Percentiles rank a stretch among this genome's conserved stretches.
These are phyloP conservation scores for Threskiornis aethiopicus DNA, from an alignment of 2,797 vertebrate genomes.

Conservation along the genomic window DNA sequence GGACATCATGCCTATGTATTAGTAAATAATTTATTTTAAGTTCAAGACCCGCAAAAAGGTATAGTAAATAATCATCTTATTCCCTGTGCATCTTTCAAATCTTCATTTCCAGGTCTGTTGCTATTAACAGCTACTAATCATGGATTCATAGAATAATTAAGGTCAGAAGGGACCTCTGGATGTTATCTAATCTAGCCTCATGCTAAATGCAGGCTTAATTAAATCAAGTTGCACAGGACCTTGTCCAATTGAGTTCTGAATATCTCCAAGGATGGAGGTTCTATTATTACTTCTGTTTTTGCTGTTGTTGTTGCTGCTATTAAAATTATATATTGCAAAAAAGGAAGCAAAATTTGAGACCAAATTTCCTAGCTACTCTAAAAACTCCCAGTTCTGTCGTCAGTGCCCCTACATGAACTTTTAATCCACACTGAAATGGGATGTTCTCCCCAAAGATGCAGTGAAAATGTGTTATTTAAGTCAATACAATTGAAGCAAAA, in stretches of 20 bases:
- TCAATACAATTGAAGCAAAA: rapidly evolving
- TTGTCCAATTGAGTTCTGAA: not conserved
- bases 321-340: not conserved
- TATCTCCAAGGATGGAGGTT: not conserved
- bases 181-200: not conserved
- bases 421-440: not conserved
- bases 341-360: not conserved
- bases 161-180: not conserved
- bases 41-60: not conserved
- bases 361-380: not conserved
- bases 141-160: conserved; percentile 34
- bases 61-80: not conserved
- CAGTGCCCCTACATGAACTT: not conserved
- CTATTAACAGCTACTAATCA: conserved; percentile 32
- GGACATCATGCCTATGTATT: not conserved
- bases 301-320: not conserved
- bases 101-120: not conserved
- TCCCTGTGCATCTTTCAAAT: conserved; percentile 3
- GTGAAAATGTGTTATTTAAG: not conserved
- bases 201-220: conserved; percentile 2
- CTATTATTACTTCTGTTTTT: not conserved
- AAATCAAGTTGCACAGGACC: not conserved
- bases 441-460: not conserved
- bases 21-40: not conserved
- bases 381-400: not conserved